These are phyloP conservation scores for Sympetrum striolatum DNA, from an alignment of 2,888 invertebrate species.

Conservation along the genomic window DNA sequence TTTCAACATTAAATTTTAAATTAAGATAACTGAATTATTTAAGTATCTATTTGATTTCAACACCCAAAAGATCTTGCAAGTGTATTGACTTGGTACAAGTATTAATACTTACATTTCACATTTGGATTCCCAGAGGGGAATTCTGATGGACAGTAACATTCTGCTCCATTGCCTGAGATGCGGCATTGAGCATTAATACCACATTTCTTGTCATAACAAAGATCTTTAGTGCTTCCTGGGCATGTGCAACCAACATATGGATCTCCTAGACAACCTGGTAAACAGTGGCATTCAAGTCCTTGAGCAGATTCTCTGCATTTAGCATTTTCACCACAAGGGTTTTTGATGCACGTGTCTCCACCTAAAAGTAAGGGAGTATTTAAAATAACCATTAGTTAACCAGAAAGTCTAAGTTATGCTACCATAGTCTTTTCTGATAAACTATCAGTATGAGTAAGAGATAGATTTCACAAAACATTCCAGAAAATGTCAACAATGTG, in stretches of 20 bases:
- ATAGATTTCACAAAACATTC: too few relatives aligned
- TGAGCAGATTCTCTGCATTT: slow-evolving; percentile 78
- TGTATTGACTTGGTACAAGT: too few relatives aligned
- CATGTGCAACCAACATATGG: slow-evolving; percentile 82
- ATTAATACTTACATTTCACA: slow-evolving; percentile 76
- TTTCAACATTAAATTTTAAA: too few relatives aligned
- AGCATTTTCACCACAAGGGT: slow-evolving; percentile 85
- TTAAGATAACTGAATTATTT: too few relatives aligned
- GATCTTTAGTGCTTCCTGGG: slow-evolving; percentile 67
- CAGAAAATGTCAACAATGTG: too few relatives aligned
- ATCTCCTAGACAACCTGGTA: slow-evolving; percentile 81
- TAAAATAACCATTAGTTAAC: background rate
- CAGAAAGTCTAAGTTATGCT: too few relatives aligned
- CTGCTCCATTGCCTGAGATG: slow-evolving; percentile 69
- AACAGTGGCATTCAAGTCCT: slow-evolving; percentile 83
- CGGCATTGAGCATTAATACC: slow-evolving; percentile 84
- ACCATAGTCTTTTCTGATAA: too few relatives aligned
- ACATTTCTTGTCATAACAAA: slow-evolving; percentile 81
- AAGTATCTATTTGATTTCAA: too few relatives aligned
- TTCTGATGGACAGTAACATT: slow-evolving; percentile 84
- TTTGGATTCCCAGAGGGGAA: slow-evolving; percentile 85
- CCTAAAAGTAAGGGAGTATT: slow-evolving; percentile 55
- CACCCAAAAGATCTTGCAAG: too few relatives aligned
- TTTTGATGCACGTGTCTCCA: slow-evolving; percentile 76
- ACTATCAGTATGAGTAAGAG: too few relatives aligned